A percentile compares a stretch with the other conserved stretches of the same genome.
Conservation (phyloP, 1,140 invertebrate species). For the Sarcophaga bullata region DNA sequence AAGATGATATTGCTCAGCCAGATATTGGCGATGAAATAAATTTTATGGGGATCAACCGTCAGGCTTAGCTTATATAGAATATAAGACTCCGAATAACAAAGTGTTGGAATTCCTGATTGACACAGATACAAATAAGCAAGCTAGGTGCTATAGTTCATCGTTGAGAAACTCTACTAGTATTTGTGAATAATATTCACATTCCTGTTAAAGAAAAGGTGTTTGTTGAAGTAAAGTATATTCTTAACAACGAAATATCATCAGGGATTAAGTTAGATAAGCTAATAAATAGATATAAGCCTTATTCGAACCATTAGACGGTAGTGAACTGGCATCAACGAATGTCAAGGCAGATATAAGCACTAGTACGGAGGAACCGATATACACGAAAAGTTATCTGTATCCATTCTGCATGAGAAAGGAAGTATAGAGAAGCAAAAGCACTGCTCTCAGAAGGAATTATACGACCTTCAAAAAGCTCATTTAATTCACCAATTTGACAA, state of each 20-base stretch:
- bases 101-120: not conserved
- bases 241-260: no score
- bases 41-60: not conserved
- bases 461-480: not conserved
- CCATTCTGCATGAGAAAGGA: not conserved
- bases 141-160: not conserved
- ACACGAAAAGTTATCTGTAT: conserved; percentile 37
- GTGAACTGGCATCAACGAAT: not conserved
- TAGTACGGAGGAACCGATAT: conserved; percentile 5
- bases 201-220: no score
- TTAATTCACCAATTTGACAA: not conserved
- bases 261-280: no score
- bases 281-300: not conserved
- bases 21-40: not conserved
- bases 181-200: no score
- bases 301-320: not conserved
- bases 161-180: not conserved
- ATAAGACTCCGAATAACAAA: not conserved
- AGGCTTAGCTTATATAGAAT: not conserved
- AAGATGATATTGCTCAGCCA: not conserved
- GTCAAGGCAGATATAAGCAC: conserved; percentile 1
- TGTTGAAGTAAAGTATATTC: no score
- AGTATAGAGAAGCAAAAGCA: not conserved
- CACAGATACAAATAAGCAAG: not conserved
- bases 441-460: no score